Percentiles rank a stretch among this genome's conserved stretches.
These are phyloP conservation scores for Nemurella pictetii DNA, from an alignment of 2,888 invertebrate genomes.

Conservation along the genomic window DNA sequence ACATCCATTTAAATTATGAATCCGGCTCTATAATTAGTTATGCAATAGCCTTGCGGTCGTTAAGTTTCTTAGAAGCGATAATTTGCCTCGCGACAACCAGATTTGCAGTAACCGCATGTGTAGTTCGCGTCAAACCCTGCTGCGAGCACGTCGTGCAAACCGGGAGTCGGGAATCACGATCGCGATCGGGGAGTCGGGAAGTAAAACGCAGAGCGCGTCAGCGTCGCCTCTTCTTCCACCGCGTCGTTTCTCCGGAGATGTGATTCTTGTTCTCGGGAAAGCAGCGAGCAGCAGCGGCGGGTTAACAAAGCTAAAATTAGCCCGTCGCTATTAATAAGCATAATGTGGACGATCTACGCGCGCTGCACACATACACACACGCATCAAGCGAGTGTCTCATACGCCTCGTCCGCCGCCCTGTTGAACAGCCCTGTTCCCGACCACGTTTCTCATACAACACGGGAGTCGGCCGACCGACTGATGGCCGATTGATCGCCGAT, in stretches of 20 bases:
- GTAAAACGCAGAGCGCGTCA: not conserved
- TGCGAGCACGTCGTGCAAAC: too few relatives aligned
- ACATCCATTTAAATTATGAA: not conserved
- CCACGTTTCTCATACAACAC: not conserved
- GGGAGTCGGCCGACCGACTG: not conserved
- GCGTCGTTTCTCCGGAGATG: not conserved
- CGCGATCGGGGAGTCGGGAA: too few relatives aligned
- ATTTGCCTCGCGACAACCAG: not conserved
- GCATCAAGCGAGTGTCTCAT: not conserved
- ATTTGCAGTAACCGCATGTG: not conserved
- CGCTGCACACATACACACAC: not conserved
- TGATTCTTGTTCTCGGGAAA: not conserved
- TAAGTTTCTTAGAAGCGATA: not conserved
- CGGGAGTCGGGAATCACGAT: too few relatives aligned
- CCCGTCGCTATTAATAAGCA: constrained; percentile 17
- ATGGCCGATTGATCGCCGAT: not conserved
- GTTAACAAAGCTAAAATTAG: constrained; percentile 1
- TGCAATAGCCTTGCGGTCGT: not conserved
- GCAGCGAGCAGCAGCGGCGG: not conserved
- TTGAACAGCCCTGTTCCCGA: not conserved
- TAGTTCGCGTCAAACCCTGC: not conserved
- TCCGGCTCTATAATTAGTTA: not conserved
- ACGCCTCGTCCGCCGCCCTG: not conserved
- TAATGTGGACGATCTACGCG: not conserved
- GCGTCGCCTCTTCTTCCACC: too few relatives aligned